A percentile compares a stretch with the other conserved stretches of the same genome.
phyloP scores from a whole-genome alignment of 2,797 vertebrate species.

The Cossypha dichroa region DNA sequence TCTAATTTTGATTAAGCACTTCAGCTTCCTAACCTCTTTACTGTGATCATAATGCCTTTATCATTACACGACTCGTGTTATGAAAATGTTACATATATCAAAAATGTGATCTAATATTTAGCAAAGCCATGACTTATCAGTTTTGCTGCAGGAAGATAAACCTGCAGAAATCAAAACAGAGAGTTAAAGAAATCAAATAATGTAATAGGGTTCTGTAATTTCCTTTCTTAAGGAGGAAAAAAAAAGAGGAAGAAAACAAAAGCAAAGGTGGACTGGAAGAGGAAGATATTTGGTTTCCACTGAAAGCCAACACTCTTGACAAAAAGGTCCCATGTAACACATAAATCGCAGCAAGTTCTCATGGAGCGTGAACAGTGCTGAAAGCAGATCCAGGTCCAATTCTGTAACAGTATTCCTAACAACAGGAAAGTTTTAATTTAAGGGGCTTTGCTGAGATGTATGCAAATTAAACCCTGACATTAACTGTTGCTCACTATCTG shows the following conservation, averaged over 20 bases:
- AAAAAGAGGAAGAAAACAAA: slow-evolving; percentile 29
- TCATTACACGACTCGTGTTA: background rate
- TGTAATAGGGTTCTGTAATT: slow-evolving; percentile 21
- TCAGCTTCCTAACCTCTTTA: background rate
- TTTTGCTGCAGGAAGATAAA: slow-evolving; percentile 43
- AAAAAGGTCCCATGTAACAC: background rate
- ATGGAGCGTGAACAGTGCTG: background rate
- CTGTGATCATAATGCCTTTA: background rate
- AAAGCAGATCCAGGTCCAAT: background rate
- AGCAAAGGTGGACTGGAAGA: background rate
- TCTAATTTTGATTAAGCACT: background rate
- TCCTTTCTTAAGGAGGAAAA: background rate
- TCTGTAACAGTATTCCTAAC: background rate
- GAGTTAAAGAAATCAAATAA: slow-evolving; percentile 17
- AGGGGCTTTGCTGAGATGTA: background rate
- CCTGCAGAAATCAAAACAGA: slow-evolving; percentile 39
- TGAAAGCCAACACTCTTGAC: background rate
- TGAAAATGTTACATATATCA: background rate
- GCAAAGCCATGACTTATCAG: background rate
- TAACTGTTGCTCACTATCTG: background rate
- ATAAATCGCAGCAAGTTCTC: background rate
- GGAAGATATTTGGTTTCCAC: background rate
- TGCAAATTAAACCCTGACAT: background rate
- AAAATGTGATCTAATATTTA: background rate
- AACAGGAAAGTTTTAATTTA: background rate